phyloP scores from a whole-genome alignment of 1,140 invertebrate species.

The Ceratina japonica region DNA sequence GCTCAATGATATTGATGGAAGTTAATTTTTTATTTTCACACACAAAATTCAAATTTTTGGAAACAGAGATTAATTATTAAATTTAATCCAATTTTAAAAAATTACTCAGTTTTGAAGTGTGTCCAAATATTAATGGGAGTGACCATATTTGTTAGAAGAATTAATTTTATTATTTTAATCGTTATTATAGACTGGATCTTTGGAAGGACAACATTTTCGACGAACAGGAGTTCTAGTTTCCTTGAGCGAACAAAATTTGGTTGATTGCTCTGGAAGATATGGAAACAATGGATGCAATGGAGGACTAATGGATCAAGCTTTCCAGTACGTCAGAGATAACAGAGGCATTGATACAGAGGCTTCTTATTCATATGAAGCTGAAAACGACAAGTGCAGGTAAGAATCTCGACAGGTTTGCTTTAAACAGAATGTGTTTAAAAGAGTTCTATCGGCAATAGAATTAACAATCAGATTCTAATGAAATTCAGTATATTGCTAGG shows the following conservation, averaged over 20 bases:
- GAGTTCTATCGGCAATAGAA: too few species aligned
- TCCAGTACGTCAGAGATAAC: constrained; percentile 95
- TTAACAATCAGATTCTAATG: too few species aligned
- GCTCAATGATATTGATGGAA: too few species aligned
- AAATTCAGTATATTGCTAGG: too few species aligned
- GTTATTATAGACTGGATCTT: constrained; percentile 88
- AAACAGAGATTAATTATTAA: too few species aligned
- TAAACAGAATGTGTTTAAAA: not conserved
- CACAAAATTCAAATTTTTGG: too few species aligned
- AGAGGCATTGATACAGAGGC: constrained; percentile 94
- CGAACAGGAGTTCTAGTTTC: constrained; percentile 91
- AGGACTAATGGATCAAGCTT: constrained; percentile 96
- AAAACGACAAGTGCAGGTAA: constrained; percentile 84
- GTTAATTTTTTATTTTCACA: too few species aligned
- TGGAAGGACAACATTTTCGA: constrained; percentile 97
- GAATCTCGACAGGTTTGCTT: not conserved
- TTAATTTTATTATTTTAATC: too few species aligned
- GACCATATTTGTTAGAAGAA: constrained; percentile 34
- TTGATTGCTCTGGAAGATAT: constrained; percentile 94
- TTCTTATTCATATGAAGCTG: constrained; percentile 93
- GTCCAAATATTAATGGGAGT: too few species aligned
- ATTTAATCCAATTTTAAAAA: too few species aligned
- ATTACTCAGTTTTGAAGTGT: too few species aligned
- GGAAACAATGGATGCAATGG: constrained; percentile 98
- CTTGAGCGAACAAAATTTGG: constrained; percentile 97